A percentile compares a stretch with the other conserved stretches of the same genome.
These are phyloP conservation scores for Psammodynastes pulverulentus DNA, from an alignment of 2,113 vertebrate genomes.

Conservation along the genomic window DNA sequence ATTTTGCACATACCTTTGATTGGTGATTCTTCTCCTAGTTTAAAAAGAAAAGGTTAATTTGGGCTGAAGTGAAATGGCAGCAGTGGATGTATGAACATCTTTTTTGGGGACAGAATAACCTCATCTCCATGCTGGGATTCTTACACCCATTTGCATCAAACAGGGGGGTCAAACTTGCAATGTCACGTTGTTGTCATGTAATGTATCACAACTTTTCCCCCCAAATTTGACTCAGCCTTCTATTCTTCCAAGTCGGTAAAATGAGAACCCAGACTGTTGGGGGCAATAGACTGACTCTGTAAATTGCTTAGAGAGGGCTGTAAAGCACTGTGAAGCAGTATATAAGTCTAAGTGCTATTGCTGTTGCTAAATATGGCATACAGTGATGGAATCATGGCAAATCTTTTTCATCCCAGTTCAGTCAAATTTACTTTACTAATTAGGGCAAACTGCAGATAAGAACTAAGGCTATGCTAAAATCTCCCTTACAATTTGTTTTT, in stretches of 20 bases:
- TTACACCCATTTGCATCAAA: neutral
- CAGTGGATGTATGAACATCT: neutral
- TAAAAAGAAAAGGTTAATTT: neutral
- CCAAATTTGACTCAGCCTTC: no score
- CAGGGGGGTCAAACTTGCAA: no score
- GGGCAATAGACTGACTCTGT: no score
- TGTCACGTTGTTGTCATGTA: no score
- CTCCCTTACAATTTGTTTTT: neutral
- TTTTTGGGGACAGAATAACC: neutral
- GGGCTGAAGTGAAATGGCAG: neutral
- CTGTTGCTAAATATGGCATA: neutral
- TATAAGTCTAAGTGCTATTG: no score
- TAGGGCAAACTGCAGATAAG: neutral
- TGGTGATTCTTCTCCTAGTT: neutral
- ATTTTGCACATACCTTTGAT: neutral
- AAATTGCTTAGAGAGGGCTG: no score
- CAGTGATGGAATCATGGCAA: neutral
- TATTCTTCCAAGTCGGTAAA: no score
- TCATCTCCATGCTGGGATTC: neutral
- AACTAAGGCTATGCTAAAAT: neutral
- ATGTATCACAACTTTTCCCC: no score
- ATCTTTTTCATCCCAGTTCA: no score
- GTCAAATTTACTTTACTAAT: neutral
- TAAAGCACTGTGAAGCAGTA: no score
- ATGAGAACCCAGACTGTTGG: no score